Evolutionary conservation across 1,140 invertebrate species (phyloP).

Genomic region (Diploscapter pachys): DNA sequence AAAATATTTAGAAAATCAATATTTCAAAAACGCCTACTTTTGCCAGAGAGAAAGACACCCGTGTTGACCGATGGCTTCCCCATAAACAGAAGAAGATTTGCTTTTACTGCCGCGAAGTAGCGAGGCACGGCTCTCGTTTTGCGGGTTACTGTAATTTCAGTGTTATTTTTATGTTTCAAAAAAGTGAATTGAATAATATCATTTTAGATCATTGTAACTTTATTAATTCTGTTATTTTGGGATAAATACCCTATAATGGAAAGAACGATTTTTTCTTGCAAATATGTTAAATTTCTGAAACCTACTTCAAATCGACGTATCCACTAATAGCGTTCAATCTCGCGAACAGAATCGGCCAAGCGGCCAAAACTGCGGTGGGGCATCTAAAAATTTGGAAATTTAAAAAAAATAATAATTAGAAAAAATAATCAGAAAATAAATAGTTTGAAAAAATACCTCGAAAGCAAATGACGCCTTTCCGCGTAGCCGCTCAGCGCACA

Average conservation of each 20-base stretch:
- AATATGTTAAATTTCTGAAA: too few relatives aligned
- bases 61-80: slow-evolving; percentile 54
- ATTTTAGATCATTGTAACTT: slow-evolving; percentile 7
- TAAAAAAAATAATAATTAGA: slow-evolving; percentile 10
- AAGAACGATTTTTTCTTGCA: too few relatives aligned
- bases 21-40: slow-evolving; percentile 2
- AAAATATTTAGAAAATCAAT: too few relatives aligned
- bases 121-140: slow-evolving; percentile 91
- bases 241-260: too few relatives aligned
- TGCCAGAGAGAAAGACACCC: slow-evolving; percentile 56
- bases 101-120: slow-evolving; percentile 70
- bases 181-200: not conserved
- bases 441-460: slow-evolving; percentile 69
- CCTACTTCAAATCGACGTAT: slow-evolving; percentile 66
- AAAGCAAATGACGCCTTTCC: slow-evolving; percentile 63
- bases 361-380: slow-evolving; percentile 66
- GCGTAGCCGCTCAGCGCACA: slow-evolving; percentile 61
- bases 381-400: slow-evolving; percentile 9
- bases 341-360: slow-evolving; percentile 90
- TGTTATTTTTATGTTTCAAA: too few relatives aligned
- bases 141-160: slow-evolving; percentile 69
- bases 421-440: slow-evolving; percentile 5
- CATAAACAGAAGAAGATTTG: slow-evolving; percentile 55
- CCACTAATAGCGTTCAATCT: slow-evolving; percentile 83
- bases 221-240: not conserved